Evolutionary conservation across 2,888 invertebrate genomes (phyloP).

Genomic region (Epiblema foenella): DNA sequence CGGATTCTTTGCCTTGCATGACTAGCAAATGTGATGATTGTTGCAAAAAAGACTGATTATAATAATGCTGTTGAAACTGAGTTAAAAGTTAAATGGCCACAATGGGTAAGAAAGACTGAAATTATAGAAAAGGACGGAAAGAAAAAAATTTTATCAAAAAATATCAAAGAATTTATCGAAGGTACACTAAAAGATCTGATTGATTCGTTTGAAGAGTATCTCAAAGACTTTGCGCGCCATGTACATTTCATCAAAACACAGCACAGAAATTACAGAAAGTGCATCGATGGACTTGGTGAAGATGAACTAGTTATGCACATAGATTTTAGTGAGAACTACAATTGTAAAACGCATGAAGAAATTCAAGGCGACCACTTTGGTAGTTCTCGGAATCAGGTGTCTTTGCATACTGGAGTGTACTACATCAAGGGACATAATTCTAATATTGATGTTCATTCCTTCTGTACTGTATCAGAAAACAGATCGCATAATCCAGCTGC

Average conservation of each 20-base stretch:
- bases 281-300: constrained; percentile 3
- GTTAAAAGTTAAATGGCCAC: neutral
- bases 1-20: constrained; percentile 16
- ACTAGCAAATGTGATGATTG: constrained; percentile 9
- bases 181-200: neutral
- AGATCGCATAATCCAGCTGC: too few species aligned
- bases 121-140: constrained; percentile 15
- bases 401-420: constrained; percentile 22
- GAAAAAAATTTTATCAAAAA: constrained; percentile 10
- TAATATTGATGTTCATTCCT: too few species aligned
- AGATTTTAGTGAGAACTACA: constrained; percentile 32
- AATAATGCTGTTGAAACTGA: neutral
- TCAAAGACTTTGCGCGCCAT: neutral
- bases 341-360: constrained; percentile 7
- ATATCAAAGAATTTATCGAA: constrained; percentile 15
- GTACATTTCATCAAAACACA: constrained; percentile 7
- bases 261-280: constrained; percentile 6
- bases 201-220: neutral
- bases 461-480: too few species aligned
- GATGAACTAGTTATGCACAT: constrained; percentile 15
- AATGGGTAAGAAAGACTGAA: constrained; percentile 23
- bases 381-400: constrained; percentile 26
- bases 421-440: too few species aligned
- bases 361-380: constrained; percentile 26
- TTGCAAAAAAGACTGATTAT: constrained; percentile 6